Percentiles rank a stretch among this genome's conserved stretches.
phyloP scores from a whole-genome alignment of 2,797 vertebrate species.

The Rhincodon typus region DNA sequence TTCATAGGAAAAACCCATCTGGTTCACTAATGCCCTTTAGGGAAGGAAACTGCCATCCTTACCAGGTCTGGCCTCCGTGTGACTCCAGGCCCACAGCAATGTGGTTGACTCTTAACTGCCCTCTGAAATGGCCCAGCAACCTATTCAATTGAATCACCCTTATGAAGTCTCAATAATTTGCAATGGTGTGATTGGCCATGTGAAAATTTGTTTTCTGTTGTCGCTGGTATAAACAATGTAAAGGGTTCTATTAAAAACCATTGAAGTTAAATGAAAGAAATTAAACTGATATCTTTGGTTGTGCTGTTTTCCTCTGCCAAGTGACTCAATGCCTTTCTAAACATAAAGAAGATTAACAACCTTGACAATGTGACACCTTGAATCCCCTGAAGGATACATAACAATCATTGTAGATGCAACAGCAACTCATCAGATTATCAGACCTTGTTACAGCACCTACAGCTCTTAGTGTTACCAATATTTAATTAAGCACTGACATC shows the following conservation, averaged over 20 bases:
- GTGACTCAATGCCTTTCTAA: not conserved
- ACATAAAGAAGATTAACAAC: conserved; percentile 17
- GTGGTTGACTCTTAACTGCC: too few relatives aligned
- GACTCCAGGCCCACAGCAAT: too few relatives aligned
- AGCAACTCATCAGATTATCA: not conserved
- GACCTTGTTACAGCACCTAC: not conserved
- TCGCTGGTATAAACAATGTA: not conserved
- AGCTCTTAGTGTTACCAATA: not conserved
- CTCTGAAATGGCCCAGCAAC: too few relatives aligned
- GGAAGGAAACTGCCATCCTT: too few relatives aligned
- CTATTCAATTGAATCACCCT: too few relatives aligned
- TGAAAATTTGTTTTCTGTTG: too few relatives aligned
- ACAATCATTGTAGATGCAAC: conserved; percentile 30
- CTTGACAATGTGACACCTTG: conserved; percentile 23
- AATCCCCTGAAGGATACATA: not conserved
- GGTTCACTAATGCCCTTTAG: too few relatives aligned
- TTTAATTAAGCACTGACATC: conserved; percentile 24
- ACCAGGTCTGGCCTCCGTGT: too few relatives aligned
- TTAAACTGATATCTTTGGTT: too few relatives aligned
- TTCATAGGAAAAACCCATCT: not conserved
- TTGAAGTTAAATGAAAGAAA: not conserved
- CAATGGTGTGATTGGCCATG: not conserved
- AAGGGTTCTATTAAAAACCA: not conserved
- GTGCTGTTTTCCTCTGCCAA: not conserved
- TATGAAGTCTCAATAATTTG: not conserved